Base-by-base conservation (phyloP, 2,797 vertebrate species). In the Adrianichthys oophorus region DNA sequence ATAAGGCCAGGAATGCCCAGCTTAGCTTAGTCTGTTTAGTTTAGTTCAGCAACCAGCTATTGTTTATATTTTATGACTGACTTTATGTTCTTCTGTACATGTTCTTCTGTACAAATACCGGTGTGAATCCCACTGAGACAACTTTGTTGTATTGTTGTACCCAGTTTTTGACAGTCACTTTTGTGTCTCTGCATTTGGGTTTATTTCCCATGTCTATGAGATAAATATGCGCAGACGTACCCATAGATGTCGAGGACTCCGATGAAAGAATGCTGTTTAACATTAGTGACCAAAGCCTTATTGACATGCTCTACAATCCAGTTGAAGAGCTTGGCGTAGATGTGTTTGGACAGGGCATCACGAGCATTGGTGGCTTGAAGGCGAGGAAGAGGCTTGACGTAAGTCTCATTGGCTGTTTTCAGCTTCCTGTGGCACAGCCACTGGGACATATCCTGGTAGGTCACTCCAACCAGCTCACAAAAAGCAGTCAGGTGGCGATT, bases 351-450 rank as follows among this genome's bases (percentile, higher is more conserved):
- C 48, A 99, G 88, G 0, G 98, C 98, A 15, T 99, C 96, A 0
- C 98, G 94, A 70, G 95, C 94, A 19, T 99, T 99, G 12, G 93
- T 92, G 63, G 97, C 96, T 78, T 98, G 96, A 45, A 97, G 83
- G 50, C 94, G 95, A 67, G 96, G 94, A 63, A 99, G 86, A 44
- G 98, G 91, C 73, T 99, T 99, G 85, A 99, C 91, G 67, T 97
- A 99, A 0, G 97, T 99, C 86, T 99, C 98, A 0, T 95, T 90
- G 57, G 96, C 93, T 0, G 98, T 99, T 72, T 94, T 94, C 5
- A 99, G 92, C 86, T 98, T 99, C 80, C 94, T 93, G 63, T 99
- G 96, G 85, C 97, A 98, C 47, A 99, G 94, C 98, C 98, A 99
- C 69, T 99, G 98, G 58, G 94, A 83, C 98, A 99, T 98, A 83